phyloP scores from a whole-genome alignment of 2,797 vertebrate species.

The Myotis findleyi region DNA sequence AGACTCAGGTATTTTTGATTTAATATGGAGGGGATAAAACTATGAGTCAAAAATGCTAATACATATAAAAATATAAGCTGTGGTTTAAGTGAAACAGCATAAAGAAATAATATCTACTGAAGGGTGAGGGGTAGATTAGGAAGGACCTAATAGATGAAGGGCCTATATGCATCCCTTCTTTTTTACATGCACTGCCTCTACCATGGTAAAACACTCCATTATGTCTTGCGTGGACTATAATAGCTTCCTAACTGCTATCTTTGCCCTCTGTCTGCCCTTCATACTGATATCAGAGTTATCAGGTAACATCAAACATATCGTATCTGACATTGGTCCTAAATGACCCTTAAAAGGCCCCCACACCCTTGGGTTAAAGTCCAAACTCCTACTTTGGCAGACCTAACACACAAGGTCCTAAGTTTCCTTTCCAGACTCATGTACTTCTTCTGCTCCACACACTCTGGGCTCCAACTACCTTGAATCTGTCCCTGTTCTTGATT shows the following conservation, averaged over 20 bases:
- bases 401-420: background rate
- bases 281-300: background rate
- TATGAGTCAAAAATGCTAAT: background rate
- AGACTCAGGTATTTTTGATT: constrained; percentile 17
- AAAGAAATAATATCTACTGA: background rate
- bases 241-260: background rate
- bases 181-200: background rate
- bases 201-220: fast-evolving
- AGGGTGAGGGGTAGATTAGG: background rate
- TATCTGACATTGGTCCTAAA: background rate
- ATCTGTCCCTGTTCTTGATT: background rate
- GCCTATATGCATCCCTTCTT: fast-evolving
- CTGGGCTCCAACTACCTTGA: background rate
- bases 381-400: background rate
- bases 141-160: background rate
- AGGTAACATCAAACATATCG: background rate
- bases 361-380: background rate
- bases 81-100: background rate
- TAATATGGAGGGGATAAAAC: background rate
- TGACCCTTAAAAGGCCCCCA: background rate
- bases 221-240: background rate
- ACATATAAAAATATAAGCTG: background rate
- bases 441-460: background rate
- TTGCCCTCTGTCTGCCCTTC: background rate
- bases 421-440: background rate